Evolutionary conservation across 2,113 vertebrate genomes (phyloP).

Genomic region (Gasterosteus aculeatus): DNA sequence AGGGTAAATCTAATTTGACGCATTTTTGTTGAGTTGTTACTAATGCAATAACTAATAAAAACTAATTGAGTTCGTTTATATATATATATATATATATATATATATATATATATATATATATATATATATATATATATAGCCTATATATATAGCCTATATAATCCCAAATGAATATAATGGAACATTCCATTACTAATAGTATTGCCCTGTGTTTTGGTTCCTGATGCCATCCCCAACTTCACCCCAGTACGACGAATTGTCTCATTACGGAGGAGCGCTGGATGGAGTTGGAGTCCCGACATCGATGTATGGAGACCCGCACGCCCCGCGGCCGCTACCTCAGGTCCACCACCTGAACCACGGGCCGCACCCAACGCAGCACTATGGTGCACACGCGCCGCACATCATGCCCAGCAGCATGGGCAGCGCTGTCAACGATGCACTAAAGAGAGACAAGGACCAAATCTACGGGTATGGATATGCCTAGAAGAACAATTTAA

Average conservation of each 20-base stretch:
- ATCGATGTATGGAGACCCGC: slow-evolving; percentile 96
- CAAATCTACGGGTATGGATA: slow-evolving; percentile 91
- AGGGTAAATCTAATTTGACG: slow-evolving; percentile 89
- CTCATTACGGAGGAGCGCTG: slow-evolving; percentile 92
- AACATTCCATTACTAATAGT: neutral
- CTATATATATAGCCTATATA: neutral
- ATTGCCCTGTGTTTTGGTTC: neutral
- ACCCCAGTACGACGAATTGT: slow-evolving; percentile 93
- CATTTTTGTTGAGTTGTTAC: slow-evolving; percentile 5
- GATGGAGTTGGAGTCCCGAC: slow-evolving; percentile 92
- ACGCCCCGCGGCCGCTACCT: slow-evolving; percentile 90
- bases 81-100: neutral
- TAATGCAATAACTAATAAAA: neutral
- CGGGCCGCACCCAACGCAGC: slow-evolving; percentile 91
- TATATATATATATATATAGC: too few relatives aligned
- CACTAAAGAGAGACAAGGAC: slow-evolving; percentile 96
- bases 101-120: too few relatives aligned
- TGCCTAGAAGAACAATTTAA: neutral
- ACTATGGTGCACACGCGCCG: slow-evolving; percentile 93
- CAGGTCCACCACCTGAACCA: slow-evolving; percentile 96
- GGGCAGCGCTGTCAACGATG: slow-evolving; percentile 93
- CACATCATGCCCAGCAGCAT: slow-evolving; percentile 93
- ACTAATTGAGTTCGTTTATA: neutral
- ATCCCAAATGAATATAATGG: neutral
- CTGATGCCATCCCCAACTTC: slow-evolving; percentile 9